Evolutionary conservation across 1,140 invertebrate genomes (phyloP).

Genomic region (Bombus ignitus): DNA sequence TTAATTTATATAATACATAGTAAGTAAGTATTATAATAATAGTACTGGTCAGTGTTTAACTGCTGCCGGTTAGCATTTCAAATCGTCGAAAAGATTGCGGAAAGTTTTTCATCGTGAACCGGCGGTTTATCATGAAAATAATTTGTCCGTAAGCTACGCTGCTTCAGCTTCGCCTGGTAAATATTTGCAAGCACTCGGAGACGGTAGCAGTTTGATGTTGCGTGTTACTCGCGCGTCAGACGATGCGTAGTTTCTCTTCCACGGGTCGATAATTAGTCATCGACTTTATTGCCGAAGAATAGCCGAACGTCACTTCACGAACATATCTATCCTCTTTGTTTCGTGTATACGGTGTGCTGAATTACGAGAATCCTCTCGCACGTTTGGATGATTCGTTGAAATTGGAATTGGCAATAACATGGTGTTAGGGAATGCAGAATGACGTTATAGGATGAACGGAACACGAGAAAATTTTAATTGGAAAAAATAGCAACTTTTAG

Average conservation of each 20-base stretch:
- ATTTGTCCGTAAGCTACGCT: neutral
- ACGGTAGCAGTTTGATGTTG: neutral
- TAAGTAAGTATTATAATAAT: too few species aligned
- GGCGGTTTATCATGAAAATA: neutral
- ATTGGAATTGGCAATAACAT: neutral
- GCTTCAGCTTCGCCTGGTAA: neutral
- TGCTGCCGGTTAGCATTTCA: neutral
- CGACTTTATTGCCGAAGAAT: neutral
- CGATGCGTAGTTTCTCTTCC: neutral
- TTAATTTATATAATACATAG: too few species aligned
- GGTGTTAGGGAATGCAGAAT: neutral
- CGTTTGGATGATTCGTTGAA: neutral
- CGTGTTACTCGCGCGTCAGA: neutral
- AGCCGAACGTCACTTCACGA: too few species aligned
- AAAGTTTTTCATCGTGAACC: neutral
- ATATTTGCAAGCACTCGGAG: neutral
- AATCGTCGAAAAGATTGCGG: neutral
- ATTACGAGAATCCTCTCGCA: neutral
- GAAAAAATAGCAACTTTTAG: neutral
- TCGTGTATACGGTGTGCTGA: neutral
- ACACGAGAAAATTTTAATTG: neutral
- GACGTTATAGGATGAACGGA: neutral
- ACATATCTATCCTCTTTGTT: too few species aligned
- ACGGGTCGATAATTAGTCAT: slow-evolving; percentile 4
- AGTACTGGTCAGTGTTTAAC: neutral